A percentile compares a stretch with the other conserved stretches of the same genome.
These are phyloP conservation scores for Gonioctena quinquepunctata DNA, from an alignment of 1,140 invertebrate genomes.

Conservation along the genomic window DNA sequence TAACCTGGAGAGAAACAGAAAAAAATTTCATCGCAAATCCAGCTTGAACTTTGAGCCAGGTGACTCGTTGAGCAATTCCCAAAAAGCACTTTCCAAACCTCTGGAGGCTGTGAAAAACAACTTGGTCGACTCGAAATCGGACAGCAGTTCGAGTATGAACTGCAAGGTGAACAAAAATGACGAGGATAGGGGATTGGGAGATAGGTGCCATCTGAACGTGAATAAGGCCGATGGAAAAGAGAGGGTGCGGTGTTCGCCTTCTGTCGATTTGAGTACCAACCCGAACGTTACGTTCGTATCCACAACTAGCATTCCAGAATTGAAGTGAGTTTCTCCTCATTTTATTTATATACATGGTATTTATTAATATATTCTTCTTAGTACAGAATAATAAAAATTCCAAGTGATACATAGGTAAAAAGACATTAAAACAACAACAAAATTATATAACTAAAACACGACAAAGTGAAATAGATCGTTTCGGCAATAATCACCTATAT, in stretches of 20 bases:
- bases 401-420: no score
- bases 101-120: conserved; percentile 41
- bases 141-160: conserved; percentile 45
- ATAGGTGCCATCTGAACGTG: conserved; percentile 10
- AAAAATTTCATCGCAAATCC: conserved; percentile 17
- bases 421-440: no score
- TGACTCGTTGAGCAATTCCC: conserved; percentile 38
- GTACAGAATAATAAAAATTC: no score
- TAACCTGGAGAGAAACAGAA: conserved; percentile 18
- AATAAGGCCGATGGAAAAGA: conserved; percentile 24
- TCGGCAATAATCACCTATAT: no score
- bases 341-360: no score
- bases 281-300: conserved; percentile 50
- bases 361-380: no score
- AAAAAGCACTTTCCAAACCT: conserved; percentile 38
- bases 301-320: conserved; percentile 42
- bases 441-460: no score
- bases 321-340: conserved; percentile 34
- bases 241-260: conserved; percentile 41
- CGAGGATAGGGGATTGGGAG: not conserved
- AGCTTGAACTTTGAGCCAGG: conserved; percentile 35
- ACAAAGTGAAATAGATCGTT: no score
- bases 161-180: conserved; percentile 15
- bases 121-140: conserved; percentile 41
- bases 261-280: conserved; percentile 48